phyloP scores from a whole-genome alignment of 2,797 vertebrate genomes.

The Phaenicophaeus curvirostris region DNA sequence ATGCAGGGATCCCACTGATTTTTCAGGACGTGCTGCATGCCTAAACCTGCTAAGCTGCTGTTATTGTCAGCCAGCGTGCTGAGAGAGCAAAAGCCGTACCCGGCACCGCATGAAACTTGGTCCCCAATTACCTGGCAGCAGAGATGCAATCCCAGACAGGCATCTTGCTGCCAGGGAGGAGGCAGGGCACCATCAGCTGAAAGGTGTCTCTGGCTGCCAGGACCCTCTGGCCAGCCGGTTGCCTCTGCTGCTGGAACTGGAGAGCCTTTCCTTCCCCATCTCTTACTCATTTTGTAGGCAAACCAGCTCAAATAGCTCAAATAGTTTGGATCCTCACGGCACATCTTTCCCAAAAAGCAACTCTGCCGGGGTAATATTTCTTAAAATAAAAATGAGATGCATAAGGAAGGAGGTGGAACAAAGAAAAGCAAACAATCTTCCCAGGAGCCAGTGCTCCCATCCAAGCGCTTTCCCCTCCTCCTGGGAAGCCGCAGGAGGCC shows the following conservation, averaged over 20 bases:
- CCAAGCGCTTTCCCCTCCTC: conserved; percentile 15
- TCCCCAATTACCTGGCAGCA: background rate
- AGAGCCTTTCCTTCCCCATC: conserved; percentile 4
- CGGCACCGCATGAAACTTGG: background rate
- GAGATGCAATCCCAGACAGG: background rate
- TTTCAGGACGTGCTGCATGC: background rate
- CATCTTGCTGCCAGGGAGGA: background rate
- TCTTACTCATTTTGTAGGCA: conserved; percentile 51
- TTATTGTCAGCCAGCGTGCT: background rate
- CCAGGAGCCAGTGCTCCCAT: conserved; percentile 30
- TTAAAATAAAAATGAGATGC: conserved; percentile 61
- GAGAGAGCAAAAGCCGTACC: background rate
- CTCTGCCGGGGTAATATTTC: conserved; percentile 38
- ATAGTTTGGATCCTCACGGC: conserved; percentile 48
- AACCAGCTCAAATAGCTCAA: conserved; percentile 53
- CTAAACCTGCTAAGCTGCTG: background rate
- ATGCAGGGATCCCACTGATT: background rate
- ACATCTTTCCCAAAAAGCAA: conserved; percentile 25
- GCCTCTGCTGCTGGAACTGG: conserved; percentile 1
- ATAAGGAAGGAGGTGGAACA: conserved; percentile 45
- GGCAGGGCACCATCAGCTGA: conserved; percentile 1
- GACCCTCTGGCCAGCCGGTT: fast-evolving
- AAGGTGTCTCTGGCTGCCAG: conserved; percentile 13
- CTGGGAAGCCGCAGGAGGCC: conserved; percentile 27
- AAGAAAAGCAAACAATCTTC: conserved; percentile 46